Evolutionary conservation across 2,888 invertebrate genomes (phyloP).

Genomic region (Pristionchus mayeri): DNA sequence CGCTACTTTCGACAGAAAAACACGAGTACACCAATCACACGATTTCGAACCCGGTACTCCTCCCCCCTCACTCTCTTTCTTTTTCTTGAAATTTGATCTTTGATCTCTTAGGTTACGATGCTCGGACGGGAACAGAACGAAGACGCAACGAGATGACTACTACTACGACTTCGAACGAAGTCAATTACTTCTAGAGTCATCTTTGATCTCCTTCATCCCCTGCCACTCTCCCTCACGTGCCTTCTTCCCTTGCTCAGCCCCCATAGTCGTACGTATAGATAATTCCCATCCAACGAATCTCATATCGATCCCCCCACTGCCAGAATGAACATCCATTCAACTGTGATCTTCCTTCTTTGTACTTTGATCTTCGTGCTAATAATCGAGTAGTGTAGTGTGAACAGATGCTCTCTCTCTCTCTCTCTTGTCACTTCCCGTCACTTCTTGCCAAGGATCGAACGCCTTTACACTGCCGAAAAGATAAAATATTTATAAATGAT

Average conservation of each 20-base stretch:
- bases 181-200: conserved; percentile 61
- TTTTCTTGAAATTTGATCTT: conserved; percentile 16
- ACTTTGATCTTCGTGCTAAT: conserved; percentile 7
- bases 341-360: conserved; percentile 22
- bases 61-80: no score
- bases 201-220: conserved; percentile 8
- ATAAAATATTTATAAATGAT: conserved; percentile 27
- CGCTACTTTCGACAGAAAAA: conserved; percentile 59
- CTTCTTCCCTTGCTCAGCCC: conserved; percentile 25
- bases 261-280: conserved; percentile 10
- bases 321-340: background rate
- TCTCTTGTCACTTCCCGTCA: background rate
- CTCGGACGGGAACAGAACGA: conserved; percentile 64
- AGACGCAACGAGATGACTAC: conserved; percentile 63
- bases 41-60: conserved; percentile 68
- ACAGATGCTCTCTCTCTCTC: background rate
- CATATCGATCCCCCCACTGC: conserved; percentile 18
- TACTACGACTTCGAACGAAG: conserved; percentile 66
- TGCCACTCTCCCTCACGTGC: conserved; percentile 30
- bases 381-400: conserved; percentile 25
- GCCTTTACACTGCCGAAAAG: conserved; percentile 25
- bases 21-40: conserved; percentile 58
- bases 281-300: conserved; percentile 6
- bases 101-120: conserved; percentile 52
- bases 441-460: background rate